Percentiles rank a stretch among this genome's conserved stretches.
Evolutionary conservation across 2,113 vertebrate genomes (phyloP).

Genomic region (Podiceps cristatus): DNA sequence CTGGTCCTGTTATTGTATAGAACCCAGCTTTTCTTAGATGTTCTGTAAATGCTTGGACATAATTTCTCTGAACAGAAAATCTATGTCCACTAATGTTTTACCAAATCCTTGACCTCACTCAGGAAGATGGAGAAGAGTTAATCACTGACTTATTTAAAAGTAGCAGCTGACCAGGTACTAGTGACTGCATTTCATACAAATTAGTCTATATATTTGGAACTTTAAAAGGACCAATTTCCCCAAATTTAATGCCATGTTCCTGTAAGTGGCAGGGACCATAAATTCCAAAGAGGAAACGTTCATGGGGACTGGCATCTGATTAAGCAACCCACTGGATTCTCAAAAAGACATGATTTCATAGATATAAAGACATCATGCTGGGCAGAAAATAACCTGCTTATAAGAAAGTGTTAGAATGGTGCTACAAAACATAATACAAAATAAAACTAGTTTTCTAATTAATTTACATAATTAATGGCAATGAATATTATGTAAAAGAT

Average conservation of each 20-base stretch:
- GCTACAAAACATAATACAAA: background rate
- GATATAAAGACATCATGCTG: background rate
- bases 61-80: background rate
- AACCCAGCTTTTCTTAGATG: background rate
- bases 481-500: background rate
- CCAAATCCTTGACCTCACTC: background rate
- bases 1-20: background rate
- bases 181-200: background rate
- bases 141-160: background rate
- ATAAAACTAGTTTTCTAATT: background rate
- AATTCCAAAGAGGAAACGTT: background rate
- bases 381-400: background rate
- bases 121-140: background rate
- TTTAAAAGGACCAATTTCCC: background rate
- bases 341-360: background rate
- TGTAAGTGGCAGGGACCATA: background rate
- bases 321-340: background rate
- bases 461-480: background rate
- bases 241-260: background rate
- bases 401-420: background rate
- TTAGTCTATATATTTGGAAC: background rate
- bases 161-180: background rate
- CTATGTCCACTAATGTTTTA: background rate
- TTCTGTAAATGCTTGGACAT: background rate
- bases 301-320: background rate